These are phyloP conservation scores for Odontocolon sp. DNA, from an alignment of 2,888 invertebrate species.

Conservation along the genomic window DNA sequence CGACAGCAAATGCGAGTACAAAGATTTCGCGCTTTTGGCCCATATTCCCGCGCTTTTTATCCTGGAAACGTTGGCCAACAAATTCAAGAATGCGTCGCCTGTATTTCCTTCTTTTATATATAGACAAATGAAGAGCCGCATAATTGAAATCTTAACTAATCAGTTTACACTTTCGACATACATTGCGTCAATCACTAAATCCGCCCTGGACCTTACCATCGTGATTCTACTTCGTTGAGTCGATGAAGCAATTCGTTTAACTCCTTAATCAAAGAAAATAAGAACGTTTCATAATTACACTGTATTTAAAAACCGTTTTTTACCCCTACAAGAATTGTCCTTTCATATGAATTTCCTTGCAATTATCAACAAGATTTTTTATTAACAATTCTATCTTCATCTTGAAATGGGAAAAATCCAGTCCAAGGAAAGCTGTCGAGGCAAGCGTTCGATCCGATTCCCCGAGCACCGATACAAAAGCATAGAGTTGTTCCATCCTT, in stretches of 20 bases:
- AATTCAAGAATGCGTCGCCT: slow-evolving; percentile 7
- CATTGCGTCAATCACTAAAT: too few relatives aligned
- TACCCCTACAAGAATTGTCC: background rate
- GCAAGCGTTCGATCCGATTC: slow-evolving; percentile 6
- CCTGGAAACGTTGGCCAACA: background rate
- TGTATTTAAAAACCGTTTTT: background rate
- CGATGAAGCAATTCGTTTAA: background rate
- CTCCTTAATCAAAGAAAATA: background rate
- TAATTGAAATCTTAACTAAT: too few relatives aligned
- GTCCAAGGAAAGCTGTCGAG: background rate
- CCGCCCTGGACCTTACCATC: background rate
- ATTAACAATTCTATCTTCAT: slow-evolving; percentile 2
- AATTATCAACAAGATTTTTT: background rate
- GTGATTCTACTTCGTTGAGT: background rate
- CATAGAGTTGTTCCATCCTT: slow-evolving; percentile 2
- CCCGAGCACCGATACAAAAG: slow-evolving; percentile 4
- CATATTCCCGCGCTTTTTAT: background rate
- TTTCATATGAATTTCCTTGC: background rate
- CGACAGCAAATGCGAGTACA: too few relatives aligned
- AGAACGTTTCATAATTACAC: background rate
- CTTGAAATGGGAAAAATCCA: background rate
- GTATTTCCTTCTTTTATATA: too few relatives aligned
- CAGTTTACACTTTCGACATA: too few relatives aligned
- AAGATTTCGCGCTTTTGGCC: slow-evolving; percentile 5
- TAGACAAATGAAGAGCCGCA: too few relatives aligned